These are phyloP conservation scores for Malurus splendens DNA, from an alignment of 2,797 vertebrate genomes.

Conservation along the genomic window DNA sequence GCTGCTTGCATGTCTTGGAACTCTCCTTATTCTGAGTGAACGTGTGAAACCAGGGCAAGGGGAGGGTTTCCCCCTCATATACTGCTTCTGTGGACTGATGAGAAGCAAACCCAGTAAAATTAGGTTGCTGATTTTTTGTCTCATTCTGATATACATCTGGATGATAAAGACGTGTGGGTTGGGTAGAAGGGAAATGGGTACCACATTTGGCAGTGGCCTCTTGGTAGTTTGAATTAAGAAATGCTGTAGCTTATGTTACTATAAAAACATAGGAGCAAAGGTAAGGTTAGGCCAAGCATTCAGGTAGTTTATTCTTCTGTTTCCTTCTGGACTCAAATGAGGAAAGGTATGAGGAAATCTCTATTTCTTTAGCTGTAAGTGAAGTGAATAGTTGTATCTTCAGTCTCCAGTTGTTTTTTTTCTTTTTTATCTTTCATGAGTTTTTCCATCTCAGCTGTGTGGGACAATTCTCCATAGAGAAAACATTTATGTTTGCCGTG, in stretches of 20 bases:
- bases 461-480: background rate
- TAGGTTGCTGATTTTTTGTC: background rate
- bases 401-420: background rate
- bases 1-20: background rate
- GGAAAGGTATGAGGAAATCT: background rate
- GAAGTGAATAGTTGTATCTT: background rate
- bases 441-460: background rate
- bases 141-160: background rate
- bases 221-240: background rate
- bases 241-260: background rate
- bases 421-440: background rate
- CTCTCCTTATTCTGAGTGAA: background rate
- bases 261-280: background rate
- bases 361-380: background rate
- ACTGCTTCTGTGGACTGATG: background rate
- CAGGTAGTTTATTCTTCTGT: background rate
- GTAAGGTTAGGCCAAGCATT: background rate
- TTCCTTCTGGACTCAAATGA: background rate
- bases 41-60: rapidly evolving
- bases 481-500: background rate
- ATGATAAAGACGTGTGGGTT: background rate
- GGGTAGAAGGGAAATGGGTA: background rate
- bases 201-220: background rate
- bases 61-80: rapidly evolving
- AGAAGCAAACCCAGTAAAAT: background rate